Percentiles rank a stretch among this genome's conserved stretches.
phyloP scores from a whole-genome alignment of 1,140 invertebrate genomes.

The Rhagoletis zephyria region DNA sequence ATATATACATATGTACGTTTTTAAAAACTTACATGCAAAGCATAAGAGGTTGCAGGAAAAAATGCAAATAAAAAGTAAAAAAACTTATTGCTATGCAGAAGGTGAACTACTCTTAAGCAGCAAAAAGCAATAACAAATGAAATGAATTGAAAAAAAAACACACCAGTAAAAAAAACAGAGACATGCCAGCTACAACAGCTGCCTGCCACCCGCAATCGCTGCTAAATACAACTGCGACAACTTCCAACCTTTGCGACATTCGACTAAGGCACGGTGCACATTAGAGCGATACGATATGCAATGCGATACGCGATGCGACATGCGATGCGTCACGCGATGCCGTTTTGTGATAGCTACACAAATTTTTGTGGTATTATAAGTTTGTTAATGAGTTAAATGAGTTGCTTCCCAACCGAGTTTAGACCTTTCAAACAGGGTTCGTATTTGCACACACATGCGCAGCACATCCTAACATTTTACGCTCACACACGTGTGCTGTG shows the following conservation, averaged over 20 bases:
- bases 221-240: not conserved
- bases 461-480: no score
- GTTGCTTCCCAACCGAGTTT: no score
- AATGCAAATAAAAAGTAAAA: constrained; percentile 25
- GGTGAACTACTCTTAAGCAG: constrained; percentile 39
- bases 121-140: constrained; percentile 27
- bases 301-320: no score
- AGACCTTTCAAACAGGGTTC: no score
- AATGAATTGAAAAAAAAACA: constrained; percentile 35
- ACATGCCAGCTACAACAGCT: constrained; percentile 29
- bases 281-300: no score
- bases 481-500: no score
- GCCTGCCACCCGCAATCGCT: constrained; percentile 42
- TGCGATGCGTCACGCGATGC: no score
- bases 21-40: constrained; percentile 5
- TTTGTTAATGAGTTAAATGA: no score
- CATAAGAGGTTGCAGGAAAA: not conserved
- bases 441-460: no score
- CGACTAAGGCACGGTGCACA: no score
- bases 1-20: not conserved
- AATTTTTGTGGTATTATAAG: no score
- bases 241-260: not conserved
- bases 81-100: constrained; percentile 44
- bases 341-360: no score
- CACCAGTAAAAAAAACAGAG: not conserved